Evolutionary conservation across 2,113 vertebrate species (phyloP).

Genomic region (Syngnathus scovelli): DNA sequence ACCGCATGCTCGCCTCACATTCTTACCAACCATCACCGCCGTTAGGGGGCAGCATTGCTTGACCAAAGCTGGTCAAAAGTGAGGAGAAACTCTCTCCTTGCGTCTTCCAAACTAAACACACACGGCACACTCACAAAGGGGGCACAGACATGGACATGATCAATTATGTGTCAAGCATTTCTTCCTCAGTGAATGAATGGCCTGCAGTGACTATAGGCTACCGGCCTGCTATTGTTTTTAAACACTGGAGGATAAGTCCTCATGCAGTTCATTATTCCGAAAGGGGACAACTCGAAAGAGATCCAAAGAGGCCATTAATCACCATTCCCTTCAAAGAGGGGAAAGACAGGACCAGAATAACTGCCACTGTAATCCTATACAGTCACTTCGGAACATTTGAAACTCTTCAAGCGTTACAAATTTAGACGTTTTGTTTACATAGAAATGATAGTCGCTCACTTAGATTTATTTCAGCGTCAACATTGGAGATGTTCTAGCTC

Average conservation of each 20-base stretch:
- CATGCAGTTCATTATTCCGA: conserved; percentile 70
- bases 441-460: conserved; percentile 5
- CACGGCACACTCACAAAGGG: conserved; percentile 54
- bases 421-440: conserved; percentile 10
- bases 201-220: conserved; percentile 59
- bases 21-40: conserved; percentile 21
- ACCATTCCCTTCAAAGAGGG: conserved; percentile 59
- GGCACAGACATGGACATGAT: conserved; percentile 70
- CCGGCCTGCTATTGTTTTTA: conserved; percentile 61
- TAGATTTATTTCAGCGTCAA: background rate
- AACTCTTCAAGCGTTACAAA: conserved; percentile 13
- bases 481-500: too few species aligned
- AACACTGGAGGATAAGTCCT: conserved; percentile 66
- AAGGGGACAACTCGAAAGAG: conserved; percentile 57
- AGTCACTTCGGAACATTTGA: conserved; percentile 11
- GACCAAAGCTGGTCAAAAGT: conserved; percentile 33
- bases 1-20: background rate
- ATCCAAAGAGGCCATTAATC: conserved; percentile 68
- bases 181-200: conserved; percentile 61
- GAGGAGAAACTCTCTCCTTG: conserved; percentile 19
- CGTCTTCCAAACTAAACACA: conserved; percentile 32
- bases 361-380: conserved; percentile 47
- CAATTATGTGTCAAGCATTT: conserved; percentile 73
- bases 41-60: conserved; percentile 66
- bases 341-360: conserved; percentile 39